phyloP scores from a whole-genome alignment of 2,113 vertebrate genomes.

The Ciconia stormi region DNA sequence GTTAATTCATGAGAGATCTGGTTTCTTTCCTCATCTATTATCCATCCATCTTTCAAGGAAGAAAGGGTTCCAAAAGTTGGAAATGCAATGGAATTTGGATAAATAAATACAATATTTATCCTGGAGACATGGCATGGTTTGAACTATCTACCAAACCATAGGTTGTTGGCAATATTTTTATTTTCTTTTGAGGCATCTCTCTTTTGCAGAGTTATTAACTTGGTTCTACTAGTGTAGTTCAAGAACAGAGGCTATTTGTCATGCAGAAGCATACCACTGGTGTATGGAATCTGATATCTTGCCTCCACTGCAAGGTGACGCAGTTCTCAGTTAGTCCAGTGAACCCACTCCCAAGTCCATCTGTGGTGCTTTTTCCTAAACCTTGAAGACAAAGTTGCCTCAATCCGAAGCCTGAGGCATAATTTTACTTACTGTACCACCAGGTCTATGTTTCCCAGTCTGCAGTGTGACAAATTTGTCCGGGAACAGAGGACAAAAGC shows the following conservation, averaged over 20 bases:
- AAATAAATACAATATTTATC: background rate
- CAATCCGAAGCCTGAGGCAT: background rate
- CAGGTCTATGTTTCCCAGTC: background rate
- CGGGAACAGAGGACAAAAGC: background rate
- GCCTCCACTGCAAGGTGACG: background rate
- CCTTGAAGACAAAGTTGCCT: background rate
- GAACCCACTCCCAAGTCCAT: background rate
- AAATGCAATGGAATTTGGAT: background rate
- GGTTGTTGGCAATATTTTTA: background rate
- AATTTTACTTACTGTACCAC: background rate
- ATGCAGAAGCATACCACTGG: background rate
- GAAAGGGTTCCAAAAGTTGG: background rate
- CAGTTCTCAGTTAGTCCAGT: background rate
- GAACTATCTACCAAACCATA: background rate
- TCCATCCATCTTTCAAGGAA: background rate
- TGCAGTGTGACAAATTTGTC: background rate
- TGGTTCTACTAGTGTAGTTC: background rate
- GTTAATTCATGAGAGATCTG: background rate
- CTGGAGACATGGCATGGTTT: background rate
- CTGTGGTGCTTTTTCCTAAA: background rate
- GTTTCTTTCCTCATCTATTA: background rate
- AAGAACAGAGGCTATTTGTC: background rate
- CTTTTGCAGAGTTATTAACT: background rate
- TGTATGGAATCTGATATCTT: background rate
- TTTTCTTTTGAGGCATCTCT: background rate